Conservation (phyloP, 2,888 invertebrate species). For the Brachyopa scutellaris region DNA sequence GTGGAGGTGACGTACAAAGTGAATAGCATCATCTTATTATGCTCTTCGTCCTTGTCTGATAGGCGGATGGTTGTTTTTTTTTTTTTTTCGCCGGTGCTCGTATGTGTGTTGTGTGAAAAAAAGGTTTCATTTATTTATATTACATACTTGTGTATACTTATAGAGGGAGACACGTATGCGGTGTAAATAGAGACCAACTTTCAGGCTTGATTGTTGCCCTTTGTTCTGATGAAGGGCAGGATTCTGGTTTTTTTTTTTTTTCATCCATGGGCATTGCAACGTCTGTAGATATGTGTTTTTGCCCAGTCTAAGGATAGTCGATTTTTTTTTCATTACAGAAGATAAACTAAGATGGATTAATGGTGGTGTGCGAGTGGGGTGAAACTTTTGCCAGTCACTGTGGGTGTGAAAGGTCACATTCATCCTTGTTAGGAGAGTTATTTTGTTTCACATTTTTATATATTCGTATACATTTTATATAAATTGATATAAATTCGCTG, state of each 20-base stretch:
- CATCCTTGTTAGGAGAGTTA: constrained; percentile 44
- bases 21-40: constrained; percentile 48
- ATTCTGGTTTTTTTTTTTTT: not conserved
- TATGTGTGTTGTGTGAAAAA: constrained; percentile 20
- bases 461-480: too few species aligned
- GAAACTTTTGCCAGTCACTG: not conserved
- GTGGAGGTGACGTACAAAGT: too few species aligned
- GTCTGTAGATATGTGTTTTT: not conserved
- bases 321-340: not conserved
- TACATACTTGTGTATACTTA: constrained; percentile 19
- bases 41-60: constrained; percentile 31
- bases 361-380: too few species aligned
- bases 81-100: not conserved
- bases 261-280: constrained; percentile 6
- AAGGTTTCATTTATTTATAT: constrained; percentile 66
- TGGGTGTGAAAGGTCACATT: constrained; percentile 36
- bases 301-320: not conserved
- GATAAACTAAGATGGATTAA: constrained; percentile 49
- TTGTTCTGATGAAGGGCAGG: not conserved
- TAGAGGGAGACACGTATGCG: constrained; percentile 1
- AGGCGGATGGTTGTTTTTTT: too few species aligned
- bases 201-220: constrained; percentile 42
- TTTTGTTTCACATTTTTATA: constrained; percentile 24
- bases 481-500: constrained; percentile 55
- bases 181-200: constrained; percentile 37